Evolutionary conservation across 2,888 invertebrate species (phyloP), one percentile per base, ranked within the genome.

Genomic region (Epinotia bilunana): DNA sequence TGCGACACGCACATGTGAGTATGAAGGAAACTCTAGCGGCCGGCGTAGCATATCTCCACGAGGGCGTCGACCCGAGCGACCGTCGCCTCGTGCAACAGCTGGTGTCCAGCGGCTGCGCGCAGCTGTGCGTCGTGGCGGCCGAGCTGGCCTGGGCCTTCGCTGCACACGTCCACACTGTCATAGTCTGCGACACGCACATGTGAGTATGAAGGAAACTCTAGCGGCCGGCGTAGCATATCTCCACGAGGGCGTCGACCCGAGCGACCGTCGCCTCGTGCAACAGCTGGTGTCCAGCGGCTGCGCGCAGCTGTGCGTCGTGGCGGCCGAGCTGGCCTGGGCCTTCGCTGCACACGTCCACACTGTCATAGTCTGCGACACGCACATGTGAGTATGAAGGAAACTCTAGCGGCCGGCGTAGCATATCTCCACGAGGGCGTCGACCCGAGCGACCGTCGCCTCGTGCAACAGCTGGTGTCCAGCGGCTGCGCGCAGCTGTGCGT

Each of bases 21-120:
- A n/a, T n/a, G n/a, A 97, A 97, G 79, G 99, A 99, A 87, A 98
- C 99, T 0, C 91, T 99, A 0, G 96, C 97, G 0, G 98, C 98
- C 84, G 99, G 99, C 43, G 99, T 99, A 18, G 99, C 98, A 0
- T 99, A 99, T 90, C 95, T 99, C 68, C 99, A 99, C 90, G 99
- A 99, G 93, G 99, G 99, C 12, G 95, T 99, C 11, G 96, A 96
- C 3, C 90, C 96, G 0, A 95, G 96, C 63, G 99, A 99, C 94
- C 95, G 98, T 68, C 96, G 97, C 39, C 95, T 99, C 67, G 99
- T 99, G 12, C 98, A 99, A 85, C 98, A 98, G 88, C 94, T 99
- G 72, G 98, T 99, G 86, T 97, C 98, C 87, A 97, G 97, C 0
- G 99, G 98, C 1, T 99, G 99, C 0, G 97, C 99, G 60, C 97